These are phyloP conservation scores for Drosophila neutralis DNA, from an alignment of 2,888 invertebrate genomes.

Conservation along the genomic window DNA sequence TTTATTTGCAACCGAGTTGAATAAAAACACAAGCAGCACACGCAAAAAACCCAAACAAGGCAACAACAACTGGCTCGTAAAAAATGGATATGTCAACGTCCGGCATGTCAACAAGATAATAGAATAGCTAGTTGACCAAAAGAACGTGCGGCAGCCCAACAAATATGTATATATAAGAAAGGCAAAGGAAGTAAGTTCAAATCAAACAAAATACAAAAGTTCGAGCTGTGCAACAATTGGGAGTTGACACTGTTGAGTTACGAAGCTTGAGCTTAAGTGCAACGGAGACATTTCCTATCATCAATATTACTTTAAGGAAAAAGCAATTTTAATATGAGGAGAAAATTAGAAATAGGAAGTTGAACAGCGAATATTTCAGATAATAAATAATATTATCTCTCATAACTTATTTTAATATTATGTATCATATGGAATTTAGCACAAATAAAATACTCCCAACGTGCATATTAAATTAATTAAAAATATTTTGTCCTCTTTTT, in stretches of 20 bases:
- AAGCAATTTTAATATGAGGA: neutral
- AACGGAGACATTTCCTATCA: neutral
- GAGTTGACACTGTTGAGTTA: neutral
- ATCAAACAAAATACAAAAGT: conserved; percentile 64
- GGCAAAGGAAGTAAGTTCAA: conserved; percentile 56
- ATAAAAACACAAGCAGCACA: conserved; percentile 26
- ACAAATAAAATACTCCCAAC: neutral
- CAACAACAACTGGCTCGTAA: conserved; percentile 49
- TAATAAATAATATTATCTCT: neutral
- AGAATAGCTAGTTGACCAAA: conserved; percentile 29
- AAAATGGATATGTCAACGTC: conserved; percentile 78
- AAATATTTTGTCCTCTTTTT: neutral
- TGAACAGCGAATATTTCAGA: neutral
- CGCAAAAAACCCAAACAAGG: neutral
- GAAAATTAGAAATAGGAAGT: neutral
- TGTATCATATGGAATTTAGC: neutral
- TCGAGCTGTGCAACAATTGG: conserved; percentile 51
- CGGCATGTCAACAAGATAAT: conserved; percentile 76
- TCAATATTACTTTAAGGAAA: neutral
- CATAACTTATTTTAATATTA: neutral
- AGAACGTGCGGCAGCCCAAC: conserved; percentile 9
- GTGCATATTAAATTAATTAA: neutral
- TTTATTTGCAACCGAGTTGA: conserved; percentile 21
- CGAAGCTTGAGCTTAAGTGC: neutral
- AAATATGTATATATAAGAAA: conserved; percentile 19